Base-by-base conservation (phyloP, 2,888 invertebrate species). In the Agrotis puta region DNA sequence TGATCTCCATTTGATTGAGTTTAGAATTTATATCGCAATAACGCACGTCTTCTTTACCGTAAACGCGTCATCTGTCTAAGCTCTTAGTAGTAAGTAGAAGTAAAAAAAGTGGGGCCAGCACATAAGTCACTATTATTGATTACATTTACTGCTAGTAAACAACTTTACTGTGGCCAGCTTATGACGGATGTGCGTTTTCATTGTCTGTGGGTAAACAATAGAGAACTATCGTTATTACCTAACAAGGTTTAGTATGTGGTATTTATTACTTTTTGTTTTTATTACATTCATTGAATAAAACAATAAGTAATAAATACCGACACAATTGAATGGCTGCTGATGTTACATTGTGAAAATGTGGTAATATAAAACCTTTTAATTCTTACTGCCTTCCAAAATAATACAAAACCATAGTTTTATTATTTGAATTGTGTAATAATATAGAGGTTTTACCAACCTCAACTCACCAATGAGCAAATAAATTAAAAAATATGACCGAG, bases 121-220 rank as follows among this genome's bases (percentile, higher is more conserved):
- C 91, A 90, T 94, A 93, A 93, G 90, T 94, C 92, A 92, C 90
- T 89, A 90, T 93, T 93, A 95, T 94, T 95, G 94, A 94, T 94
- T 93, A 93, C 91, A 92, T 95, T 93, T 94, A 94, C 93, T 90
- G 90, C 89, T 88, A 92, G 91, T 94, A 94, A 94, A 94, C 93
- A 91, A 91, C 88, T 93, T 92, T 91, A 92, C 90, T 92, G 88
- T 90, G 89, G 89, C 85, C 81, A 84, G 88, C 89, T 91, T 90
- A 89, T 88, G 88, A 86, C 64, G 51, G 50, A 77, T 54, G 85
- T 74, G 81, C 71, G 92, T 92, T 89, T 92, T 91, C 93, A 91
- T 86, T 92, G 77, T 80, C 66, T 39, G 9, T 56, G 33, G n/a
- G 56, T 18, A 9, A 57, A 14, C 50, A 59, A 64, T 50, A 16